A percentile compares a stretch with the other conserved stretches of the same genome.
phyloP scores from a whole-genome alignment of 2,113 vertebrate species.

The Zeus faber region DNA sequence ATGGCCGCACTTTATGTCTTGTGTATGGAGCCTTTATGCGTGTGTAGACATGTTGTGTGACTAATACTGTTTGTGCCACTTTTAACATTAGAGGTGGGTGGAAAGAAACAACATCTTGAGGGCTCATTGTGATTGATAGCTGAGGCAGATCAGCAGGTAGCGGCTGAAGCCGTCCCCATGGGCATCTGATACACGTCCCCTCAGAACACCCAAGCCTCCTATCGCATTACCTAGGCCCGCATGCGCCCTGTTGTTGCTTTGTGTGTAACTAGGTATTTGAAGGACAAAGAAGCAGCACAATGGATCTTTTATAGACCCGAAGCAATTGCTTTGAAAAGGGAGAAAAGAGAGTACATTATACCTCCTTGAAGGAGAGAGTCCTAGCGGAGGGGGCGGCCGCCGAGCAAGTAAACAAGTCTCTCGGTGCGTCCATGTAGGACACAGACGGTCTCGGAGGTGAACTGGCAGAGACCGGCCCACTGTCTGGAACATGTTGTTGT shows the following conservation, averaged over 20 bases:
- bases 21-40: conserved; percentile 11
- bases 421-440: conserved; percentile 35
- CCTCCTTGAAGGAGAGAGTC: conserved; percentile 7
- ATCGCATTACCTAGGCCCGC: conserved; percentile 48
- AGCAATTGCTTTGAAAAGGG: conserved; percentile 36
- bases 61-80: conserved; percentile 15
- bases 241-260: conserved; percentile 27
- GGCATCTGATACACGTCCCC: conserved; percentile 31
- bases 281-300: conserved; percentile 51
- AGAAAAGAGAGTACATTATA: conserved; percentile 30
- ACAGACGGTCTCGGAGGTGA: conserved; percentile 9
- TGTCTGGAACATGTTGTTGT: conserved; percentile 36
- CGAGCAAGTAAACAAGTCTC: conserved; percentile 24
- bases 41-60: conserved; percentile 29
- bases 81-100: conserved; percentile 24
- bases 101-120: conserved; percentile 21
- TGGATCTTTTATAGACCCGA: conserved; percentile 40
- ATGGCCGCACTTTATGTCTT: conserved; percentile 19
- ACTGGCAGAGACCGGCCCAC: conserved; percentile 27
- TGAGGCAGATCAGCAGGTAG: conserved; percentile 30
- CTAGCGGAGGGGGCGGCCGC: conserved; percentile 1
- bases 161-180: conserved; percentile 17
- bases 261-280: conserved; percentile 42
- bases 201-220: conserved; percentile 30
- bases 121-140: conserved; percentile 32